phyloP scores from a whole-genome alignment of 1,140 invertebrate genomes.

The Megathymus violae region DNA sequence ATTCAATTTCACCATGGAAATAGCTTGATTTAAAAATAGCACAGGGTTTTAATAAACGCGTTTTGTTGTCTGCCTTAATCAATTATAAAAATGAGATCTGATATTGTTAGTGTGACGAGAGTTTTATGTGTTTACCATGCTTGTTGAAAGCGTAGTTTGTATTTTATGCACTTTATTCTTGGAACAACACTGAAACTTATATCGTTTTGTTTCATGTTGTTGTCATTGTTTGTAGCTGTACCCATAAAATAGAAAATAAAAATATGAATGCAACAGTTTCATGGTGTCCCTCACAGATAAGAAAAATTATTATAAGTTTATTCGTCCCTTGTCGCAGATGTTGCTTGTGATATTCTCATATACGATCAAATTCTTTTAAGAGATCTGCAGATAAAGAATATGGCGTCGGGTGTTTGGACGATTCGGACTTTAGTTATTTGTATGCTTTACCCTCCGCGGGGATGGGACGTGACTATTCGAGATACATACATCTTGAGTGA shows the following conservation, averaged over 20 bases:
- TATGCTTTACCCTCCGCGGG: conserved; percentile 78
- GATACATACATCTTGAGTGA: conserved; percentile 83
- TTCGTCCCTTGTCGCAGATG: conserved; percentile 81
- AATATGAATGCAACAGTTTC: conserved; percentile 22
- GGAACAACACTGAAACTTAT: conserved; percentile 15
- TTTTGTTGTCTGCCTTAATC: conserved; percentile 31
- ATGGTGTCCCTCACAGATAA: conserved; percentile 6
- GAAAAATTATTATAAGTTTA: conserved; percentile 59
- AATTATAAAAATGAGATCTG: conserved; percentile 27
- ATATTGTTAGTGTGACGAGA: conserved; percentile 19
- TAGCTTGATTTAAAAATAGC: conserved; percentile 26
- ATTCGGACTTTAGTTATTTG: conserved; percentile 82
- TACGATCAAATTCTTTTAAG: conserved; percentile 83
- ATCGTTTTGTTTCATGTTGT: not conserved
- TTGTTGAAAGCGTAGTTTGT: not conserved
- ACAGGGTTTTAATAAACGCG: conserved; percentile 21
- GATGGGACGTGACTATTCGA: conserved; percentile 81
- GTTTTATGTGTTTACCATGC: conserved; percentile 14
- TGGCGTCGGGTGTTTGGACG: conserved; percentile 73
- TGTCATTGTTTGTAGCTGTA: not conserved
- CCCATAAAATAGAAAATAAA: conserved; percentile 1
- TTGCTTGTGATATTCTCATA: conserved; percentile 81
- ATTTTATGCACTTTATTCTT: not conserved
- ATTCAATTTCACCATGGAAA: conserved; percentile 25
- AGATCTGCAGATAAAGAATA: conserved; percentile 81